Percentiles rank a stretch among this genome's conserved stretches.
phyloP scores from a whole-genome alignment of 2,113 vertebrate genomes.

The Lethenteron camtschaticum region DNA sequence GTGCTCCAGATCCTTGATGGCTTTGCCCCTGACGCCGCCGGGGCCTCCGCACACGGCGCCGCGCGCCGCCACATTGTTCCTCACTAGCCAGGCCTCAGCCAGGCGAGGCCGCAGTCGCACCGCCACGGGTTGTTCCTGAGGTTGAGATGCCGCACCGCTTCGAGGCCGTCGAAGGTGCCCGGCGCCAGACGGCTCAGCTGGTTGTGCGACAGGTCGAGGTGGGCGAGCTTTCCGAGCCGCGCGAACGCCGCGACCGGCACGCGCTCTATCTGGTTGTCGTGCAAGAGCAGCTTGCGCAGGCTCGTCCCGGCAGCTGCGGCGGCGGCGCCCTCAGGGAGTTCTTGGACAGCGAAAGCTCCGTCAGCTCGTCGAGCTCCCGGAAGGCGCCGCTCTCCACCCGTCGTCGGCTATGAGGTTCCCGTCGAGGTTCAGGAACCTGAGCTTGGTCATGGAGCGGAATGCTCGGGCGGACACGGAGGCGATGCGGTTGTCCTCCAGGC shows the following conservation, averaged over 20 bases:
- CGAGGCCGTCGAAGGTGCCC: conserved; percentile 59
- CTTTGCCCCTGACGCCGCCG: conserved; percentile 47
- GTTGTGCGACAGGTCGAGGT: conserved; percentile 68
- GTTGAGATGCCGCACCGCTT: conserved; percentile 45
- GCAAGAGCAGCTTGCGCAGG: conserved; percentile 52
- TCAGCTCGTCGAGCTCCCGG: conserved; percentile 58
- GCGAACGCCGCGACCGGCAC: conserved; percentile 51
- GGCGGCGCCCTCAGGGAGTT: conserved; percentile 64
- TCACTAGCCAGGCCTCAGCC: conserved; percentile 62
- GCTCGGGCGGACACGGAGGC: conserved; percentile 72
- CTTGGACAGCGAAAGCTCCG: conserved; percentile 59
- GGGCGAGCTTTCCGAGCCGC: conserved; percentile 41
- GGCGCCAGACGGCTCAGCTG: conserved; percentile 63
- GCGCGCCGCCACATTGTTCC: conserved; percentile 20
- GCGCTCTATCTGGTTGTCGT: conserved; percentile 68
- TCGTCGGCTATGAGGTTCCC: conserved; percentile 88
- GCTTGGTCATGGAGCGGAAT: conserved; percentile 48
- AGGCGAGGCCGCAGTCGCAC: conserved; percentile 68
- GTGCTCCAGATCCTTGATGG: conserved; percentile 40
- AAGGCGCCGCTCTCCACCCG: conserved; percentile 83
- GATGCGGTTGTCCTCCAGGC: conserved; percentile 76
- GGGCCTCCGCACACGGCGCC: conserved; percentile 64
- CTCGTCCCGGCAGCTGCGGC: conserved; percentile 40
- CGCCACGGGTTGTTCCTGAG: conserved; percentile 77
- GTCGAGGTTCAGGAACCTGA: conserved; percentile 59